Base-by-base conservation (phyloP, 2,797 vertebrate species). In the Pangasius sanitwongsei region DNA sequence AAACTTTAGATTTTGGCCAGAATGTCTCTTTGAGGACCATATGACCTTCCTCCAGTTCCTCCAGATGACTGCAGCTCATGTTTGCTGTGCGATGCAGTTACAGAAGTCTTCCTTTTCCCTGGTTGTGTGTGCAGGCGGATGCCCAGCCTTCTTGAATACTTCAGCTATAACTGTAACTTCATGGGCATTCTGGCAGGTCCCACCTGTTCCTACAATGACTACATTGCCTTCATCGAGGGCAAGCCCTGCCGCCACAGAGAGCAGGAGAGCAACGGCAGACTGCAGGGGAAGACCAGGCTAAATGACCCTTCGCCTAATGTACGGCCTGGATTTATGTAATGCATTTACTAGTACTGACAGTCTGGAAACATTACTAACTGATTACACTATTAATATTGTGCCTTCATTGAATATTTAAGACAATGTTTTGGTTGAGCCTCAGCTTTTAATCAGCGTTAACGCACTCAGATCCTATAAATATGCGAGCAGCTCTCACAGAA, bases 161-260 rank as follows among this genome's bases (percentile, higher is more conserved):
- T 98, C 93, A 98, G 98, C 94, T 99, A 99, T 94, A 98, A 96
- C 95, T 99, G 97, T 94, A 98, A 98, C 97, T 99, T 99, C 96
- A 96, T 99, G 97, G 97, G 97, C 85, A 98, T 99, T 94, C 96
- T 99, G 93, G 97, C 97, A 7, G 98, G 98, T 86, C 98, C 98
- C 3, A 96, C 98, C 83, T 97, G 97, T 95, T 98, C 97, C 91
- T 99, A 98, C 95, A 99, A 98, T 89, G 98, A 99, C 96, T 99
- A 99, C 96, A 97, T 98, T 83, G 95, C 95, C 93, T 99, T 99
- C 96, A 99, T 99, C 78, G 98, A 99, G 96, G 98, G 97, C 93
- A 95, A 96, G 88, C 96, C 97, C n/a, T 95, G 93, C 91, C 96
- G 95, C 41, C 92, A 94, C 92, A 93, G 95, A 90, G 96, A 95